These are phyloP conservation scores for Lasiurus borealis DNA, from an alignment of 2,113 vertebrate genomes.

Conservation along the genomic window DNA sequence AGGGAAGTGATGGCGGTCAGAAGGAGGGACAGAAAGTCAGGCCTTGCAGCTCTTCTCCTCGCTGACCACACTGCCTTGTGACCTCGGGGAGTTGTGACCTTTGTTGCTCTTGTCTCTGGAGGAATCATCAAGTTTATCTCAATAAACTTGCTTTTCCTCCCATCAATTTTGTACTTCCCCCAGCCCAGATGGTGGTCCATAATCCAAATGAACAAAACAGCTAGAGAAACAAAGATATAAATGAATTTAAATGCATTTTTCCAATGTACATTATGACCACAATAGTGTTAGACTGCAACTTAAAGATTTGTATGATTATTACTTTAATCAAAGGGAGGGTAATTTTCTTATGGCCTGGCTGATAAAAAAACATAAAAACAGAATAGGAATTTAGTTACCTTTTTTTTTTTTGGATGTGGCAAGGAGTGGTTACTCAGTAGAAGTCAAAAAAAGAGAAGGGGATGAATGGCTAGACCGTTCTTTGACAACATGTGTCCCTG, in stretches of 20 bases:
- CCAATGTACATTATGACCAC: background rate
- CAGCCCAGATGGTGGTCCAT: background rate
- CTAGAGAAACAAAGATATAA: background rate
- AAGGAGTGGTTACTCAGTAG: background rate
- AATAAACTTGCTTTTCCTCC: background rate
- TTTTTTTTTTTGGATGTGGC: background rate
- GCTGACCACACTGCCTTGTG: background rate
- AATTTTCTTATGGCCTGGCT: background rate
- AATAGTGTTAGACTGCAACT: background rate
- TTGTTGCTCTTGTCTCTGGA: background rate
- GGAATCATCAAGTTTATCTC: background rate
- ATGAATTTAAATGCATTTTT: constrained; percentile 33
- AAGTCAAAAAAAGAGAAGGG: background rate
- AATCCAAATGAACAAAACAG: background rate
- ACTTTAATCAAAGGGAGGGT: background rate
- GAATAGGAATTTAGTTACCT: background rate
- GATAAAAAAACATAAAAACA: background rate
- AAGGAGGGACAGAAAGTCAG: background rate
- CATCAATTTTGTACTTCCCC: background rate
- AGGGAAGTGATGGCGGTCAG: background rate
- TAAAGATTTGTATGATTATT: background rate
- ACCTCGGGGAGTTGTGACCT: background rate
- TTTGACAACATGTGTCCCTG: background rate
- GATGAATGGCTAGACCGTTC: background rate
- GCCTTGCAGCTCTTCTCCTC: background rate